Base-by-base conservation (phyloP, 2,797 vertebrate species). In the Erethizon dorsatum region DNA sequence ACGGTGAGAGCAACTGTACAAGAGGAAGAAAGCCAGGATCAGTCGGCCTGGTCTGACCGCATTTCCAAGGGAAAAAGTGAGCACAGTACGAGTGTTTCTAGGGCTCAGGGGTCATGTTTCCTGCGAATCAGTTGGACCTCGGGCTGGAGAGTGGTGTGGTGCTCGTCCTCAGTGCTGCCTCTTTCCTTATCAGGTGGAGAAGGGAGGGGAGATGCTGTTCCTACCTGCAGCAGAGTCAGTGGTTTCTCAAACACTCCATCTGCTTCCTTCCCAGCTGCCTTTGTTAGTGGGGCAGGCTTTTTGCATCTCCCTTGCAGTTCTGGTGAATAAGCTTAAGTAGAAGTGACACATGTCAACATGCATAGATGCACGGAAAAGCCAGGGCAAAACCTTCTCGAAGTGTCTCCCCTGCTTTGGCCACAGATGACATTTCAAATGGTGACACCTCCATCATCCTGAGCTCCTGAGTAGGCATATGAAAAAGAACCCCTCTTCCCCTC, bases 31-130 rank as follows among this genome's bases (percentile, higher is more conserved):
- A 84, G 54, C 67, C 83, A 54, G 78, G 92, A 45, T 54, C 31
- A 28, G 84, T 45, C 13, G n/a, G 56, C 56, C 75, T 71, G 33
- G 24, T 13, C 47, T n/a, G 37, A 11, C 59, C 84, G 45, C 45
- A 41, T 90, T 96, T 97, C 85, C 45, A 33, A 37, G 26, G 63
- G n/a, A 63, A 78, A 67, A 71, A 37, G 18, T 41, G 59, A 86
- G 67, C n/a, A 33, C 4, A 59, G 47, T 63, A 15, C 3, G 2
- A 24, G 7, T 24, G 56, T 88, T 88, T 79, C 56, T 56, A 7
- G 87, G 71, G 59, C 28, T 59, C 45, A 28, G 73, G 12, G 4
- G 56, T 91, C 59, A 45, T 22, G 12, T 31, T 54, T 85, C 84
- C 83, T 22, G 13, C 56, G 71, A 61, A 22, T 71, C 61, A 17